Percentiles rank a stretch among this genome's conserved stretches.
Evolutionary conservation across 2,797 vertebrate species (phyloP).

Genomic region (Gallinago nigripennis): DNA sequence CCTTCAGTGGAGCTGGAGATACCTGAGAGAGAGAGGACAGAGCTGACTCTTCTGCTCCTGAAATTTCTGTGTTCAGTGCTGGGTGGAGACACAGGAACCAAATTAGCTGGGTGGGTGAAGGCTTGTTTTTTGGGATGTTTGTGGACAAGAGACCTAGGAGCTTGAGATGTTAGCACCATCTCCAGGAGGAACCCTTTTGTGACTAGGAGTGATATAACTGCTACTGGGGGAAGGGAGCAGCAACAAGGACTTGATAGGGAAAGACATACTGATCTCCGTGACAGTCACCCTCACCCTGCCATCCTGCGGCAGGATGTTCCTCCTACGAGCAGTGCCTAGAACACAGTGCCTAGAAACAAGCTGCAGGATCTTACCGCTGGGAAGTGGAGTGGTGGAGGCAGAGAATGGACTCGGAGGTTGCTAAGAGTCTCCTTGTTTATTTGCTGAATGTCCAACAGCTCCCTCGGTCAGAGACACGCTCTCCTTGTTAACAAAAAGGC

Average conservation of each 20-base stretch:
- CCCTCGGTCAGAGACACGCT: background rate
- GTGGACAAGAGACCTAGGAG: background rate
- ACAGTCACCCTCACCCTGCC: background rate
- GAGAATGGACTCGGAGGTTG: background rate
- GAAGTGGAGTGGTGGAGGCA: background rate
- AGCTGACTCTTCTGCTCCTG: background rate
- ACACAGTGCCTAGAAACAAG: background rate
- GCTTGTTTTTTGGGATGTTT: background rate
- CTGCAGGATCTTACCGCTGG: background rate
- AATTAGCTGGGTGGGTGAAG: background rate
- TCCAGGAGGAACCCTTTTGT: background rate
- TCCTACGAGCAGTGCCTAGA: background rate
- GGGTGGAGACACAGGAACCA: background rate
- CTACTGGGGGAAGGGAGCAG: background rate
- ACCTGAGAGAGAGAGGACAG: background rate
- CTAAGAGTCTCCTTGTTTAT: slow-evolving; percentile 27
- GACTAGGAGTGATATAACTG: background rate
- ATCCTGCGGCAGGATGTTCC: background rate
- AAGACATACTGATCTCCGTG: background rate
- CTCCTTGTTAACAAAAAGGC: slow-evolving; percentile 63
- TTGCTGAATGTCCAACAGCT: slow-evolving; percentile 14
- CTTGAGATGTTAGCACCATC: background rate
- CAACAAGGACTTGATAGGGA: background rate
- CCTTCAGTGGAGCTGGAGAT: background rate
- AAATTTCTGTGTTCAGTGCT: background rate